Evolutionary conservation across 2,113 vertebrate genomes (phyloP).

Genomic region (Deroptyus accipitrinus): DNA sequence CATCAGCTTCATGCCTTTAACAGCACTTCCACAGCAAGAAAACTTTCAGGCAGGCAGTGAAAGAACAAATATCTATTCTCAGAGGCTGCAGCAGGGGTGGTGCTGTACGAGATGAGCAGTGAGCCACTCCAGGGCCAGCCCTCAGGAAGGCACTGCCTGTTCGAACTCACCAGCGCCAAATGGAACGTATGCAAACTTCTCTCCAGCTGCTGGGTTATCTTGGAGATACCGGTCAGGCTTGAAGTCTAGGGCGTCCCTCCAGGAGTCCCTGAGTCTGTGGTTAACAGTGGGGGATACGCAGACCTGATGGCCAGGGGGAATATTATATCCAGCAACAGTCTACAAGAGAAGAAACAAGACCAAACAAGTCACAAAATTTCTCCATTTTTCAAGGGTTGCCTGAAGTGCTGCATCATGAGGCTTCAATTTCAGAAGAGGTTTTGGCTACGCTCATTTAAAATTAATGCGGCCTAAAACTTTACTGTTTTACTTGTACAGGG

Average conservation of each 20-base stretch:
- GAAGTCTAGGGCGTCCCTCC: constrained; percentile 84
- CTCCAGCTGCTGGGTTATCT: constrained; percentile 84
- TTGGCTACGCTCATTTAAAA: neutral
- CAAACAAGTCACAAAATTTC: neutral
- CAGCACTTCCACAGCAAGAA: neutral
- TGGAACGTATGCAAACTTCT: constrained; percentile 93
- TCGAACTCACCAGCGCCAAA: constrained; percentile 90
- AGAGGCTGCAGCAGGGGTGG: accelerated
- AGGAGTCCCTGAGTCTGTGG: constrained; percentile 88
- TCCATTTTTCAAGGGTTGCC: neutral
- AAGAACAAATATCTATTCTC: neutral
- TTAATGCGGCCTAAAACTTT: neutral
- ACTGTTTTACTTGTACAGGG: neutral
- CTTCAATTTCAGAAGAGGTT: neutral
- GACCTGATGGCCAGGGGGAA: constrained; percentile 94
- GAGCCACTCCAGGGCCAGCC: neutral
- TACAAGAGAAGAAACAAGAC: constrained; percentile 38
- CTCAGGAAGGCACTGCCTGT: neutral
- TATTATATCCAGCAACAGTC: constrained; percentile 87
- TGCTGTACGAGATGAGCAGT: accelerated
- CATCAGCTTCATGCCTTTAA: neutral
- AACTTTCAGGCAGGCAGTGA: neutral
- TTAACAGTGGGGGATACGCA: constrained; percentile 98
- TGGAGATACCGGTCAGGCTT: constrained; percentile 89
- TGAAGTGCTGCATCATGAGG: neutral